These are phyloP conservation scores for Lissonota sp. DNA, from an alignment of 2,888 invertebrate genomes.

Conservation along the genomic window DNA sequence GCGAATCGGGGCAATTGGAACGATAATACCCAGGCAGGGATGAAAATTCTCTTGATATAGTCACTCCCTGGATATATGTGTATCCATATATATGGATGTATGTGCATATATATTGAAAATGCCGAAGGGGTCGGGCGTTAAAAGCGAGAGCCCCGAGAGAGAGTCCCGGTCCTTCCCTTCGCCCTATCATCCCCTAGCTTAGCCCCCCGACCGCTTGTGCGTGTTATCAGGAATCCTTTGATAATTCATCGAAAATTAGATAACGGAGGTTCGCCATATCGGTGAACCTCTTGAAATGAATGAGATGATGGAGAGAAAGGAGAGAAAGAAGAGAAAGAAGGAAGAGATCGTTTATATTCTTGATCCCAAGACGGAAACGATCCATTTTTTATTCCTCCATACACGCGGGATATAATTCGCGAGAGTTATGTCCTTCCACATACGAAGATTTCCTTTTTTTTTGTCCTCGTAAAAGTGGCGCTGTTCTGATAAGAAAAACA, in stretches of 20 bases:
- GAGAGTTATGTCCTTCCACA: too few species aligned
- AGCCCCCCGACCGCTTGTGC: background rate
- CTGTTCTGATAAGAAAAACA: too few species aligned
- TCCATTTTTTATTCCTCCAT: conserved; percentile 14
- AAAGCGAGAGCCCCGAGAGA: conserved; percentile 45
- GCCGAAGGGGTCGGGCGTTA: conserved; percentile 59
- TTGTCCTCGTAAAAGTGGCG: background rate
- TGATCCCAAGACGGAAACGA: background rate
- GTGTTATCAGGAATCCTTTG: conserved; percentile 74
- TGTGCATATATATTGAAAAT: conserved; percentile 13
- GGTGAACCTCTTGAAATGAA: conserved; percentile 25
- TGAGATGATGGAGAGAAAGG: conserved; percentile 32
- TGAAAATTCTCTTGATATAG: conserved; percentile 23
- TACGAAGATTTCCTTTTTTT: background rate
- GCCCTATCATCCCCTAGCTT: background rate
- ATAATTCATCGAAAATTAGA: conserved; percentile 75
- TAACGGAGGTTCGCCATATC: conserved; percentile 50
- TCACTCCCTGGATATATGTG: background rate
- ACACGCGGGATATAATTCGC: background rate
- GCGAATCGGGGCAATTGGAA: conserved; percentile 58
- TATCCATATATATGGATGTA: conserved; percentile 3
- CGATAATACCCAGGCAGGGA: conserved; percentile 50
- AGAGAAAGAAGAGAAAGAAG: conserved; percentile 15
- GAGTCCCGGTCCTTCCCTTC: conserved; percentile 59
- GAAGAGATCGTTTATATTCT: conserved; percentile 18